phyloP scores from a whole-genome alignment of 2,888 invertebrate species.

The Epinotia bilunana region DNA sequence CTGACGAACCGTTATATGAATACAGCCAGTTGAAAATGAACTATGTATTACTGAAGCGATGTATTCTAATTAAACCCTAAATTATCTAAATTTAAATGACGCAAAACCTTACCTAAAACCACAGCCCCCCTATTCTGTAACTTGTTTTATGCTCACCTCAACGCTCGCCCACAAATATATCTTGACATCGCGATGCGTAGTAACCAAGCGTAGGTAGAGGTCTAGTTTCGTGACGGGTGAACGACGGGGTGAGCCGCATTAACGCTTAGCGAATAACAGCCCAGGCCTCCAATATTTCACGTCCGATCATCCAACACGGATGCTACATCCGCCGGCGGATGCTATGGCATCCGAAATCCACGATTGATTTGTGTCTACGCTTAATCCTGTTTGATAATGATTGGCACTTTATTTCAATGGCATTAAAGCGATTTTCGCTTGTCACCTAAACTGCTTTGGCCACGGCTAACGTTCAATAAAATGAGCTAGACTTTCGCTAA shows the following conservation, averaged over 20 bases:
- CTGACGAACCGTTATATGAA: neutral
- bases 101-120: conserved; percentile 4
- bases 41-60: neutral
- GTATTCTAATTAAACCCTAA: neutral
- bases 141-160: no score
- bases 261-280: no score
- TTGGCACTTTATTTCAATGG: conserved; percentile 1
- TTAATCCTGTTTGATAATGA: neutral
- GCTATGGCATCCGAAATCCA: neutral
- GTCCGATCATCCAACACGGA: neutral
- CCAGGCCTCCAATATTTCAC: conserved; percentile 1
- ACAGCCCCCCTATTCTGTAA: no score
- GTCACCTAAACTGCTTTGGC: neutral
- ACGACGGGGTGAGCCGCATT: no score
- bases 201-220: no score
- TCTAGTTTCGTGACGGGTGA: no score
- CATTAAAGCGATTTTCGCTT: neutral
- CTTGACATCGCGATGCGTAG: no score
- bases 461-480: neutral
- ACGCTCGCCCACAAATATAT: no score
- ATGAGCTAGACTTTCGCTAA: neutral
- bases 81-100: neutral
- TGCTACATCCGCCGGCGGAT: neutral
- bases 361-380: conserved; percentile 2
- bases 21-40: neutral